Evolutionary conservation across 2,888 invertebrate species (phyloP).

Genomic region (Ichneumoninae sp.): DNA sequence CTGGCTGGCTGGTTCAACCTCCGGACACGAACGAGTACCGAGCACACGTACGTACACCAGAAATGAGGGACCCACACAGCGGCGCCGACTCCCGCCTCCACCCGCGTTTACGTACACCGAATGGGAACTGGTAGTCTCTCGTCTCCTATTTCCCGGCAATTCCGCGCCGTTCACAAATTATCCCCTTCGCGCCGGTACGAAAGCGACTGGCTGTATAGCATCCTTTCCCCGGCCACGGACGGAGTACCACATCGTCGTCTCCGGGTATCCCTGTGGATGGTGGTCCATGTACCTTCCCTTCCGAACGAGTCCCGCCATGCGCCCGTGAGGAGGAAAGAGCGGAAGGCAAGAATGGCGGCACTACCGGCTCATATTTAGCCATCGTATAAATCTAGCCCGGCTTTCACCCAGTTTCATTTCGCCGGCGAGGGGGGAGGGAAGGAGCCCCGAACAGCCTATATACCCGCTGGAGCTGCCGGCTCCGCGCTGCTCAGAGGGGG

Average conservation of each 20-base stretch:
- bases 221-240: constrained; percentile 34
- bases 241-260: constrained; percentile 32
- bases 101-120: constrained; percentile 18
- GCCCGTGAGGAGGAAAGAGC: constrained; percentile 37
- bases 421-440: constrained; percentile 17
- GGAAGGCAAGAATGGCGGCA: constrained; percentile 63
- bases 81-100: background rate
- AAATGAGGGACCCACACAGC: constrained; percentile 8
- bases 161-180: constrained; percentile 73
- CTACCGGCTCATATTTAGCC: constrained; percentile 74
- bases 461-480: constrained; percentile 2
- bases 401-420: constrained; percentile 70
- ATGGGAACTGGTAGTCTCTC: constrained; percentile 55
- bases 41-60: background rate
- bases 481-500: background rate
- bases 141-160: constrained; percentile 73
- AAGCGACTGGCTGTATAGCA: constrained; percentile 42
- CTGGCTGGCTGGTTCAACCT: constrained; percentile 36
- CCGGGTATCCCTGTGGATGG: constrained; percentile 10
- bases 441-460: background rate
- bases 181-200: constrained; percentile 66
- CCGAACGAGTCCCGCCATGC: background rate
- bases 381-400: constrained; percentile 72
- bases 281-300: constrained; percentile 27
- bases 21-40: constrained; percentile 12